phyloP scores from a whole-genome alignment of 2,113 vertebrate species.

The Amia ocellicauda region DNA sequence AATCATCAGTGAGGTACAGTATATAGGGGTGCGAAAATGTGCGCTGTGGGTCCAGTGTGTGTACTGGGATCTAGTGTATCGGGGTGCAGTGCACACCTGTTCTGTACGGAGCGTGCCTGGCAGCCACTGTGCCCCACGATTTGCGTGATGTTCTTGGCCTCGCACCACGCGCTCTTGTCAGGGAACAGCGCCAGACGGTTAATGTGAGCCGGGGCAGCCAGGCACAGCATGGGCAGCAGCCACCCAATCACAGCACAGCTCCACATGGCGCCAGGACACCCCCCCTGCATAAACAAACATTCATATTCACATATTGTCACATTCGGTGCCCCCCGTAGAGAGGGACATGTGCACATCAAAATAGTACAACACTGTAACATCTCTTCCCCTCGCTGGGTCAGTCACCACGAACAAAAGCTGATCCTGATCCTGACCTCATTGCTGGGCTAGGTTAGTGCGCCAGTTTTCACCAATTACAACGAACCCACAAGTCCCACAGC shows the following conservation, averaged over 20 bases:
- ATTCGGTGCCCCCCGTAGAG: too few relatives aligned
- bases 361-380: too few relatives aligned
- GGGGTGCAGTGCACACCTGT: conserved; percentile 79
- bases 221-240: conserved; percentile 71
- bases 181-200: conserved; percentile 96
- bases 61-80: background rate
- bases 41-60: too few relatives aligned
- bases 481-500: too few relatives aligned
- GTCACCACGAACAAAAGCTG: too few relatives aligned
- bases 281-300: conserved; percentile 52
- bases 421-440: too few relatives aligned
- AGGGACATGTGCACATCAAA: too few relatives aligned
- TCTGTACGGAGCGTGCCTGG: conserved; percentile 93
- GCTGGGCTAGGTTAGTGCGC: too few relatives aligned
- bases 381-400: too few relatives aligned
- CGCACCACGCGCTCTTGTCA: conserved; percentile 97
- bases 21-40: too few relatives aligned
- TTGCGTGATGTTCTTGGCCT: conserved; percentile 99
- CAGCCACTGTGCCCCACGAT: conserved; percentile 97
- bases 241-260: conserved; percentile 60
- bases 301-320: conserved; percentile 31
- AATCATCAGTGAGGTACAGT: too few relatives aligned
- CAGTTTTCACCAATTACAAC: too few relatives aligned
- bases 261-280: conserved; percentile 60
- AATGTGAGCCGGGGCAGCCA: conserved; percentile 85